A percentile compares a stretch with the other conserved stretches of the same genome.
Conservation (phyloP, 2,113 vertebrate species). For the Colistium nudipinnis region DNA sequence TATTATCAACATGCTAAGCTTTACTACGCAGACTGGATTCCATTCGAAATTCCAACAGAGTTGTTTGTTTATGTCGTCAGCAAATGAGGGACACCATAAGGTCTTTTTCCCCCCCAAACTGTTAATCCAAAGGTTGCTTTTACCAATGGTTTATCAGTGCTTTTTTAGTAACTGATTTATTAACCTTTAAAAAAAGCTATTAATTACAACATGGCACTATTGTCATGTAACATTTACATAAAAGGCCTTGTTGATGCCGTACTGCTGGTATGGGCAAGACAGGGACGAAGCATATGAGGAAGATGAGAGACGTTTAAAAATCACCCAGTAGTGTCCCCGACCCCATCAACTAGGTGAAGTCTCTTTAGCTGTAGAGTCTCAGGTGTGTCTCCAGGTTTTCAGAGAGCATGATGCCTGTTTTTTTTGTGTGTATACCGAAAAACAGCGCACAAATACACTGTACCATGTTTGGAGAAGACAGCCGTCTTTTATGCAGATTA, state of each 20-base stretch:
- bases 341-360: constrained; percentile 2
- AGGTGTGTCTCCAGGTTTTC: constrained; percentile 1
- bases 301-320: neutral
- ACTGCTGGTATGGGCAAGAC: neutral
- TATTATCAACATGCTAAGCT: neutral
- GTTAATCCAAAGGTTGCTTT: neutral
- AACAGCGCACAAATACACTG: constrained; percentile 13
- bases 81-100: neutral
- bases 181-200: constrained; percentile 2
- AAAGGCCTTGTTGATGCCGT: neutral
- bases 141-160: neutral
- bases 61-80: too few species aligned
- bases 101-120: neutral
- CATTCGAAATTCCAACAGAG: too few species aligned
- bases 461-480: constrained; percentile 3
- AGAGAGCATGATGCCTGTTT: neutral
- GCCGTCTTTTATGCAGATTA: constrained; percentile 1
- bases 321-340: neutral
- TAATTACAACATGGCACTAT: neutral
- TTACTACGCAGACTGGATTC: neutral
- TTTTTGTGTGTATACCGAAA: constrained; percentile 1
- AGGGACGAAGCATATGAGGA: too few species aligned
- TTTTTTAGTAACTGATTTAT: neutral
- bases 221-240: neutral
- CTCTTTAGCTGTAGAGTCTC: constrained; percentile 7